Percentiles rank a stretch among this genome's conserved stretches.
phyloP scores from a whole-genome alignment of 1,140 invertebrate genomes.

The Dreissena rostriformis region DNA sequence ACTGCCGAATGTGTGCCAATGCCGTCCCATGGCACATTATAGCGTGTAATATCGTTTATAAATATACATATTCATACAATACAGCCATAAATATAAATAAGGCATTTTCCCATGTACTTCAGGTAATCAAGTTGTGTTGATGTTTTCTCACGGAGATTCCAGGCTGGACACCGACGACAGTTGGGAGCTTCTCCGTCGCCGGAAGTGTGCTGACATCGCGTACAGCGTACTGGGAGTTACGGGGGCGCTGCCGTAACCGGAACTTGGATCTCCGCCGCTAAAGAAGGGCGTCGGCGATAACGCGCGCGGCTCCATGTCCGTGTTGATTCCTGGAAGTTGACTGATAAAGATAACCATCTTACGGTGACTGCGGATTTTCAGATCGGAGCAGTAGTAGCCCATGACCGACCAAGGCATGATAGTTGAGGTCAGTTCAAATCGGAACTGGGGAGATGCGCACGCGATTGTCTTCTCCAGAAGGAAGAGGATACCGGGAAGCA shows the following conservation, averaged over 20 bases:
- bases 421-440: conserved; percentile 55
- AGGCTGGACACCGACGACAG: conserved; percentile 32
- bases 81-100: too few relatives aligned
- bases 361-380: conserved; percentile 63
- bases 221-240: conserved; percentile 27
- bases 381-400: conserved; percentile 61
- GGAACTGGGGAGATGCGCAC: conserved; percentile 49
- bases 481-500: conserved; percentile 58
- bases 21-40: too few relatives aligned
- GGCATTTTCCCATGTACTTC: too few relatives aligned
- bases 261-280: conserved; percentile 30
- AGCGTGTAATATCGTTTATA: too few relatives aligned
- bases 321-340: conserved; percentile 58
- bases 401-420: conserved; percentile 65
- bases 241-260: conserved; percentile 25
- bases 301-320: conserved; percentile 11
- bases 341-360: conserved; percentile 68
- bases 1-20: too few relatives aligned
- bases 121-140: too few relatives aligned
- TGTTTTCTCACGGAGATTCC: conserved; percentile 3
- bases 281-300: conserved; percentile 6
- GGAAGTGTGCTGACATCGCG: conserved; percentile 11
- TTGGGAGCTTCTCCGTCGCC: conserved; percentile 13
- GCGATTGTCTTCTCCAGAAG: conserved; percentile 62
- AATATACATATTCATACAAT: too few relatives aligned